Conservation (phyloP, 2,113 vertebrate genomes). For the Pyrgilauda ruficollis region DNA sequence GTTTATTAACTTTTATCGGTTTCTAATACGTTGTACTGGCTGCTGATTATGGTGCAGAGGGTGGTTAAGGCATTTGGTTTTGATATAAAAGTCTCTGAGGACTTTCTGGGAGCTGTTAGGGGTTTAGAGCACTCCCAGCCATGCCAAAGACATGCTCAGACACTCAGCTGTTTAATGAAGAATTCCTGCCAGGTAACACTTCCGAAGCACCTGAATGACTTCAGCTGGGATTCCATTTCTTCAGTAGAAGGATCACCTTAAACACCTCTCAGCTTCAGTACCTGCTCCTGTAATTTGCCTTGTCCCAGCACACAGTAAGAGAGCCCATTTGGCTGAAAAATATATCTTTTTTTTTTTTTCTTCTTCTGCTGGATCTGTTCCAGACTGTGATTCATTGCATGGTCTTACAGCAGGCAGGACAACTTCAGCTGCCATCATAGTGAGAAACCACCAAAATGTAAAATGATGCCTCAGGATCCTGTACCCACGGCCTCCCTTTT, state of each 20-base stretch:
- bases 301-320: not conserved
- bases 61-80: constrained; percentile 8
- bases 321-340: not conserved
- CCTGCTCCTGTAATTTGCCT: rapidly evolving
- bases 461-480: not conserved
- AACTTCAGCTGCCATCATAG: not conserved
- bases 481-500: not conserved
- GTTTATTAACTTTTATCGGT: not conserved
- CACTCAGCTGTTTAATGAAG: not conserved
- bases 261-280: not conserved
- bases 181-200: not conserved
- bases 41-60: not conserved
- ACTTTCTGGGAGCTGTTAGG: not conserved
- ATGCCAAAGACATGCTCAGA: not conserved
- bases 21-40: not conserved
- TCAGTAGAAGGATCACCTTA: not conserved
- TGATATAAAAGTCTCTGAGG: not conserved
- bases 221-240: not conserved
- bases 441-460: constrained; percentile 40
- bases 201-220: not conserved
- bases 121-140: not conserved
- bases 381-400: not conserved
- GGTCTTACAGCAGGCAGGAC: not conserved
- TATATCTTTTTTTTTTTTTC: not conserved
- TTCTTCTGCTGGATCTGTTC: not conserved